phyloP scores from a whole-genome alignment of 2,888 invertebrate species.

The Oscheius onirici region DNA sequence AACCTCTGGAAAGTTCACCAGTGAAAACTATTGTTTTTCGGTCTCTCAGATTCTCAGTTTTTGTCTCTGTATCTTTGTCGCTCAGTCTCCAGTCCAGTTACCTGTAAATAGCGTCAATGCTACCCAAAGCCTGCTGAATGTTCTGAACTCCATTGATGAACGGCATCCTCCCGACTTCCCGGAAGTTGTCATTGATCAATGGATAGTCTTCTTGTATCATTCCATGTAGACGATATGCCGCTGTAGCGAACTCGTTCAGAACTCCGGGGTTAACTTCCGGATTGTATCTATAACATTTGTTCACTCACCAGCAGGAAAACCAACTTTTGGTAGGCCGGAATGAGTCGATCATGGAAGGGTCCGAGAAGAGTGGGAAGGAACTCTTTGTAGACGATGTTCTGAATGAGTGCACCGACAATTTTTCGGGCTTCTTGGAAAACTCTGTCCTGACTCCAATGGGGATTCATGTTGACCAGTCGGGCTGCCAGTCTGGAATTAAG shows the following conservation, averaged over 20 bases:
- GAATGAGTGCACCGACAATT: constrained; percentile 71
- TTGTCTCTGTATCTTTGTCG: background rate
- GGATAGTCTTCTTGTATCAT: constrained; percentile 77
- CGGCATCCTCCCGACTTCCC: constrained; percentile 50
- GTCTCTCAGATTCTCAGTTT: background rate
- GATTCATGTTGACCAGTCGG: constrained; percentile 67
- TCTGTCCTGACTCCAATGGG: constrained; percentile 66
- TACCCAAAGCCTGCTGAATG: constrained; percentile 35
- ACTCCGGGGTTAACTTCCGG: constrained; percentile 84
- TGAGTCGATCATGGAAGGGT: constrained; percentile 76
- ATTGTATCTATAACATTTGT: constrained; percentile 79
- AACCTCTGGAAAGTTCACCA: constrained; percentile 79
- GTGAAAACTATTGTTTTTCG: background rate
- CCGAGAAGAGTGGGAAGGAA: constrained; percentile 92
- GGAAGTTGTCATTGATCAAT: constrained; percentile 55
- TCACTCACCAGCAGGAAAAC: too few species aligned
- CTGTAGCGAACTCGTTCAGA: constrained; percentile 94
- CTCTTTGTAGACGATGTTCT: constrained; percentile 75
- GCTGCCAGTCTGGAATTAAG: constrained; percentile 59
- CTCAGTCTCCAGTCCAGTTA: constrained; percentile 2
- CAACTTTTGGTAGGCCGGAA: constrained; percentile 82
- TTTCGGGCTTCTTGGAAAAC: constrained; percentile 72
- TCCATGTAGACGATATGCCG: constrained; percentile 90
- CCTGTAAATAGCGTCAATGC: constrained; percentile 52
- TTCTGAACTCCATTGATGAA: constrained; percentile 56